Conservation (phyloP, 1,140 invertebrate genomes). For the Lithobius niger region DNA sequence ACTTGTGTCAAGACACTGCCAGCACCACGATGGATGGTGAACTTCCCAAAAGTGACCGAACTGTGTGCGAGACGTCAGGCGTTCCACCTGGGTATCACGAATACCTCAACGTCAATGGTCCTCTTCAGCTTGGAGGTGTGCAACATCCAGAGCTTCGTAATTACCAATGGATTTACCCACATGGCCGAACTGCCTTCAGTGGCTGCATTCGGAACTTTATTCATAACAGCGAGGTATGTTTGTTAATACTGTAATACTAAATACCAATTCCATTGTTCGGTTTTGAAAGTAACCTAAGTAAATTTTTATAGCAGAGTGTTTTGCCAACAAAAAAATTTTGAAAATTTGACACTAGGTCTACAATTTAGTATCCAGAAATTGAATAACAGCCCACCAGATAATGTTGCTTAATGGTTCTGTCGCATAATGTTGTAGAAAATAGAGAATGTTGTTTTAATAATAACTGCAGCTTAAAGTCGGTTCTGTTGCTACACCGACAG, state of each 20-base stretch:
- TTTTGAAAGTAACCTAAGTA: not conserved
- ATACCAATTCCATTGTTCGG: not conserved
- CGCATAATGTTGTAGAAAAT: too few species aligned
- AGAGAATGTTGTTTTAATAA: too few species aligned
- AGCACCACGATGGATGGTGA: slow-evolving; percentile 14
- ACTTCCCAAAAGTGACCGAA: slow-evolving; percentile 9
- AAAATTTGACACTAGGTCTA: too few species aligned
- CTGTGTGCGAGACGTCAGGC: slow-evolving; percentile 23
- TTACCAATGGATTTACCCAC: slow-evolving; percentile 46
- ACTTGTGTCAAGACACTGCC: slow-evolving; percentile 23
- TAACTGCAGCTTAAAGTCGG: too few species aligned
- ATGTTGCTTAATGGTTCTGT: too few species aligned
- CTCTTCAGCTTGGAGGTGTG: slow-evolving; percentile 71
- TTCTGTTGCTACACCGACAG: too few species aligned
- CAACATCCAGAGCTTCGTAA: slow-evolving; percentile 39
- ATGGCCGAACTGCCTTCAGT: slow-evolving; percentile 49
- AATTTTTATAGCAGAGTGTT: not conserved
- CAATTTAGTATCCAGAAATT: too few species aligned
- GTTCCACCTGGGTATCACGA: slow-evolving; percentile 52
- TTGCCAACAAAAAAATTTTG: too few species aligned
- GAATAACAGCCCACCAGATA: too few species aligned
- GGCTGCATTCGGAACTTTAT: slow-evolving; percentile 79
- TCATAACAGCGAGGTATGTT: slow-evolving; percentile 10
- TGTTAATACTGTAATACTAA: not conserved
- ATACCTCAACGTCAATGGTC: slow-evolving; percentile 74